Base-by-base conservation (phyloP, 2,113 vertebrate genomes). In the Plotosus lineatus region DNA sequence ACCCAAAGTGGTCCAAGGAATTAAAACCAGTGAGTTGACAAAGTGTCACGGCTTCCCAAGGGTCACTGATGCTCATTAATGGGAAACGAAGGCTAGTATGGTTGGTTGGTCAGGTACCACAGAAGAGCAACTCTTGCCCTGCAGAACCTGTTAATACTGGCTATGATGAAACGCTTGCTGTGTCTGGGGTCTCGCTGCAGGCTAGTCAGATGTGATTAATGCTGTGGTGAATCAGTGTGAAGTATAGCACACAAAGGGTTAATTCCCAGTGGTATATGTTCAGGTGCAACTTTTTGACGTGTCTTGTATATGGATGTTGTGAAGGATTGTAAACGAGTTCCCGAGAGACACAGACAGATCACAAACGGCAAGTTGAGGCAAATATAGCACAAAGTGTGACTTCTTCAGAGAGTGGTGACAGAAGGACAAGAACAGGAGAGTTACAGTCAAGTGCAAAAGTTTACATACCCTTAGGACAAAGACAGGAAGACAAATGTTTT, bases 261-360 rank as follows among this genome's bases (percentile, higher is more conserved):
- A 53, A 68, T n/a, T 74, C 48, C 19, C 46, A 51, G 3, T 36
- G 19, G 71, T 31, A 23, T 53, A 42, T 44, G 5, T 68, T 68
- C 40, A 50, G 3, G 33, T 46, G 6, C 42, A 9, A 21, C 15
- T 0, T 28, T 46, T 50, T 19, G n/a, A 10, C 12, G 14, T 69
- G 48, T 48, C 31, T 42, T 48, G 14, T 50, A 19, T 44, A 48
- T 14, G 51, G 53, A 26, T 55, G 38, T 69, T 77, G 74, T 56
- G 31, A 50, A 77, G 60, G 61, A 61, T 82, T 71, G 74, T 38
- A 3, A 31, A 11, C 19, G 56, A 66, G 4, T 53, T 38, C 66
- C 82, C 48, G 51, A 40, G 81, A 80, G 78, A 33, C 40, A 21
- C 55, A 72, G 17, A 36, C 46, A 21, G 10, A 48, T 66, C 19